A percentile compares a stretch with the other conserved stretches of the same genome.
Conservation (phyloP, 2,888 invertebrate species). For the Agonum fuliginosum region DNA sequence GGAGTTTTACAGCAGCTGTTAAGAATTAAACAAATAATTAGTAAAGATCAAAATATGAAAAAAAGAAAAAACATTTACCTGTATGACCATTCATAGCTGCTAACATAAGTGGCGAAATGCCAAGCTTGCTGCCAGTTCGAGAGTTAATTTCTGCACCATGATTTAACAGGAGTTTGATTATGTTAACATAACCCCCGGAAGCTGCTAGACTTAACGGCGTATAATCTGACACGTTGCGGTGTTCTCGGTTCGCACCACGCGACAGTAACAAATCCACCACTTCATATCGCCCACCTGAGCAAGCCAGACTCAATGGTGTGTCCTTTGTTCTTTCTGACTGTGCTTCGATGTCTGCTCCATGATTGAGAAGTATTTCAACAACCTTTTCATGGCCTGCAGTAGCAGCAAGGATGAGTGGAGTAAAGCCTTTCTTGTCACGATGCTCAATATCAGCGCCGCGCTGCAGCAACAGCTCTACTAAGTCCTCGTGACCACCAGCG, state of each 20-base stretch:
- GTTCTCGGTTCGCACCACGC: constrained; percentile 96
- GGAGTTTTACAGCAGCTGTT: constrained; percentile 92
- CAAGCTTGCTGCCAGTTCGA: constrained; percentile 95
- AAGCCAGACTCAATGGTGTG: constrained; percentile 96
- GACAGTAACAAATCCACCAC: constrained; percentile 91
- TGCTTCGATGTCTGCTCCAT: constrained; percentile 98
- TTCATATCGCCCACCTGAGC: constrained; percentile 97
- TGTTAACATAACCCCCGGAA: constrained; percentile 98
- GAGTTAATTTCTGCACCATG: constrained; percentile 99
- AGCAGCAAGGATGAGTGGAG: constrained; percentile 96
- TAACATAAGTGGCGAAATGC: constrained; percentile 98
- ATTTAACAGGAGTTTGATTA: constrained; percentile 93
- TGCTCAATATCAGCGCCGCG: constrained; percentile 98
- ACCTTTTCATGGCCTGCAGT: constrained; percentile 96
- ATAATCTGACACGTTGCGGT: constrained; percentile 99
- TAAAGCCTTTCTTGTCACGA: constrained; percentile 98
- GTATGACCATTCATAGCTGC: constrained; percentile 99
- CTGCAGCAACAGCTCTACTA: constrained; percentile 92
- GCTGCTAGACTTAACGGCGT: constrained; percentile 99
- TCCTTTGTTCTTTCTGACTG: constrained; percentile 99
- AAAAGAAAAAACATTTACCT: constrained; percentile 66
- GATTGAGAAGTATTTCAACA: constrained; percentile 94
- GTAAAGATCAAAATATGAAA: not conserved
- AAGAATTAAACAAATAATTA: constrained; percentile 68
- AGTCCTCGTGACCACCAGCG: constrained; percentile 96